Evolutionary conservation across 2,113 vertebrate genomes (phyloP).

Genomic region (Todiramphus saurophagus): DNA sequence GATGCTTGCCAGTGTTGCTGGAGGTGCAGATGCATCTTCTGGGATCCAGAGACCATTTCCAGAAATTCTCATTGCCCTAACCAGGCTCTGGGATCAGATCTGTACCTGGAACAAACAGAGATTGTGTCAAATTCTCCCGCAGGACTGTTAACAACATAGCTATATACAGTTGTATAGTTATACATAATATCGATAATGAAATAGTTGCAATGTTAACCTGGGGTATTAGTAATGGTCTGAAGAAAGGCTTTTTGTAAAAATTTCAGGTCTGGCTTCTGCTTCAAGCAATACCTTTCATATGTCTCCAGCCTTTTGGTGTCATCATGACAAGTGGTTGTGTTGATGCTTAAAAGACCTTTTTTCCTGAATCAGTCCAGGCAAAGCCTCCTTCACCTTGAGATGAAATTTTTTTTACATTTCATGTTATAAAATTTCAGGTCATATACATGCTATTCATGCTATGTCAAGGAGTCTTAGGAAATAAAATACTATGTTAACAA

Average conservation of each 20-base stretch:
- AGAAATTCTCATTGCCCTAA: neutral
- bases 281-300: neutral
- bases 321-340: neutral
- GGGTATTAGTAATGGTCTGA: neutral
- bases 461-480: neutral
- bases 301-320: neutral
- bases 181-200: rapidly evolving
- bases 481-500: neutral
- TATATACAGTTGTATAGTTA: neutral
- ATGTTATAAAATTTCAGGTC: neutral
- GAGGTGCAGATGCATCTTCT: neutral
- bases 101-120: neutral
- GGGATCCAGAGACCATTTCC: neutral
- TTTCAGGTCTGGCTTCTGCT: neutral
- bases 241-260: neutral
- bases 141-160: neutral
- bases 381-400: neutral
- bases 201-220: neutral
- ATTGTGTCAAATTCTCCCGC: neutral
- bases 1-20: neutral
- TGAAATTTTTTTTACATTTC: neutral
- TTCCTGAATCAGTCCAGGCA: neutral
- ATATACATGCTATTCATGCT: neutral
- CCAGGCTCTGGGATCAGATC: neutral
- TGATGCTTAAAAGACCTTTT: neutral